Evolutionary conservation across 2,888 invertebrate genomes (phyloP), one percentile per base, ranked within the genome.

Genomic region (Clepsis dumicolana): DNA sequence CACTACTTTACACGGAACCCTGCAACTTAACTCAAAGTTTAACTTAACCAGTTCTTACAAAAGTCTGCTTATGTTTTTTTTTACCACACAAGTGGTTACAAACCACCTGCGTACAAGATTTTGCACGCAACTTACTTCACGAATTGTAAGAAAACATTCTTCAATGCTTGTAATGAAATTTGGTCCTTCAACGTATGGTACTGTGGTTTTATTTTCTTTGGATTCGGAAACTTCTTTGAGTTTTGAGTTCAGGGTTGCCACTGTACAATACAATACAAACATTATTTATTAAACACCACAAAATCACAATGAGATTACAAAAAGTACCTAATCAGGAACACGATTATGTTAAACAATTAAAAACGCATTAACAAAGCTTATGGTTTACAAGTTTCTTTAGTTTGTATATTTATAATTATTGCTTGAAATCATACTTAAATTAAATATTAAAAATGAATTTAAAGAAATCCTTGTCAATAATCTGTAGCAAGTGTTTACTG

Each of bases 51-150:
- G 21, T 48, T 48, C 12, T 48, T 48, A 21, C 3, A 12, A 48
- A 21, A 48, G 4, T 48, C 10, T 21, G 21, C 2, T 18, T 12
- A 12, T 21, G 21, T 56, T 18, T 16, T 56, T 56, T 56, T 56
- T 56, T 35, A 14, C 56, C 56, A 35, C 56, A 35, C 56, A 35
- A 35, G 35, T 35, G 4, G 52, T 27, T 7, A 3, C 3, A 18
- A 35, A 59, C 41, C 59, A 59, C 59, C 59, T 59, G 59, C 56
- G 18, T 25, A 41, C 59, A 41, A n/a, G 59, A 41, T 59, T 59
- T 27, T 38, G 59, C 57, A 25, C 25, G 38, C 41, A 4, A 41
- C 35, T 41, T 59, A 25, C 16, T 57, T 57, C 16, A n/a, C 38
- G 38, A 38, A 57, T 38, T 41, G 25, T 25, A 7, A 21, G 24